These are phyloP conservation scores for Temnothorax ravouxi DNA, from an alignment of 2,888 invertebrate species.

Conservation along the genomic window DNA sequence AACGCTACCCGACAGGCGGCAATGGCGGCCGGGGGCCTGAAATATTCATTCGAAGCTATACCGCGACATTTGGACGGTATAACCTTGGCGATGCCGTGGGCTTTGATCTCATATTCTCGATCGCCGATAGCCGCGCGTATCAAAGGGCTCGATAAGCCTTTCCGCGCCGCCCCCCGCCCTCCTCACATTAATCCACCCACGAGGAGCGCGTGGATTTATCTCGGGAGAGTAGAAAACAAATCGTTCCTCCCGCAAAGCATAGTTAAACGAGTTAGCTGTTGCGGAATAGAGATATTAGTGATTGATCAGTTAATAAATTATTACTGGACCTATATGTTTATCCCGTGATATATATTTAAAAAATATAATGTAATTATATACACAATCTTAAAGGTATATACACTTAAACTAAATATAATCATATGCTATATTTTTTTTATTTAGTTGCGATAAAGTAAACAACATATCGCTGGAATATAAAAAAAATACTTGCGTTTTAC, in stretches of 20 bases:
- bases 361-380: not conserved
- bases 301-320: not conserved
- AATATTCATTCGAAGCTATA: conserved; percentile 79
- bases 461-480: not conserved
- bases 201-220: conserved; percentile 27
- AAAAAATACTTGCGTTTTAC: conserved; percentile 6
- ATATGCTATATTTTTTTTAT: not conserved
- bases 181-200: conserved; percentile 28
- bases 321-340: not conserved
- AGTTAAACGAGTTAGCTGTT: not conserved
- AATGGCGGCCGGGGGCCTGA: conserved; percentile 65
- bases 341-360: not conserved
- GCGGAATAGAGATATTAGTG: not conserved
- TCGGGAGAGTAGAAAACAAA: conserved; percentile 38
- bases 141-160: conserved; percentile 59
- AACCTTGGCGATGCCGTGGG: conserved; percentile 65
- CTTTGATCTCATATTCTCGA: conserved; percentile 79
- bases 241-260: not conserved
- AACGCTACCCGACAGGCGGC: conserved; percentile 30
- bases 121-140: conserved; percentile 58
- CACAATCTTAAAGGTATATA: not conserved
- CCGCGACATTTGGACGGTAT: conserved; percentile 76
- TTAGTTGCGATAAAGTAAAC: not conserved
- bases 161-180: conserved; percentile 28
- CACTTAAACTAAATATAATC: not conserved